phyloP scores from a whole-genome alignment of 2,113 vertebrate species.

The Dendrocopos noguchii region DNA sequence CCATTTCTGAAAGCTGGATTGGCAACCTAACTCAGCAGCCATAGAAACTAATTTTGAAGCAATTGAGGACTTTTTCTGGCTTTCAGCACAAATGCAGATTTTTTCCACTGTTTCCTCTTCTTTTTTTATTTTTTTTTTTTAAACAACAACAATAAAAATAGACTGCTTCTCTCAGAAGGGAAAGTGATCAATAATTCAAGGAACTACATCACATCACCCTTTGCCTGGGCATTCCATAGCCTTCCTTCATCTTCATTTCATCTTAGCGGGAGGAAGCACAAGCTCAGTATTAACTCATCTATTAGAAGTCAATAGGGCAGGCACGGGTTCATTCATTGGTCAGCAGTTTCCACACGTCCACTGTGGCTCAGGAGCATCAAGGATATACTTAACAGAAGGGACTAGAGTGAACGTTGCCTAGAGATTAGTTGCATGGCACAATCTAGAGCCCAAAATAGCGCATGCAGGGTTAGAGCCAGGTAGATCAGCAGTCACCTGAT shows the following conservation, averaged over 20 bases:
- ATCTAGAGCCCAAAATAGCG: slow-evolving; percentile 62
- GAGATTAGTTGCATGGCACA: slow-evolving; percentile 18
- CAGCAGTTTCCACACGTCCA: background rate
- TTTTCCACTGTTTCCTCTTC: background rate
- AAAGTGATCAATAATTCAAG: background rate
- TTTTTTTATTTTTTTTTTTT: background rate
- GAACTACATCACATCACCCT: background rate
- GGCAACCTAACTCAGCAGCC: background rate
- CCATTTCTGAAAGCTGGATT: background rate
- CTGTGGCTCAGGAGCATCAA: background rate
- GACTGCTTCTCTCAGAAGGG: background rate
- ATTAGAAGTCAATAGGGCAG: background rate
- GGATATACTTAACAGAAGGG: background rate
- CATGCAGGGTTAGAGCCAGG: slow-evolving; percentile 78
- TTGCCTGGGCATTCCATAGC: background rate
- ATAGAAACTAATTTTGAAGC: background rate
- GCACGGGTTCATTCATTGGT: background rate
- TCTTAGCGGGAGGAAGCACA: background rate
- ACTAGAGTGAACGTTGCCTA: slow-evolving; percentile 59
- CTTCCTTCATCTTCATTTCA: background rate
- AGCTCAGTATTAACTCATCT: background rate
- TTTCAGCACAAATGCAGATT: background rate
- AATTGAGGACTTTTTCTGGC: background rate
- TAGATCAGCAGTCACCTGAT: slow-evolving; percentile 90
- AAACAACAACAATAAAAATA: background rate